Evolutionary conservation across 2,113 vertebrate genomes (phyloP).

Genomic region (Tapirus terrestris): DNA sequence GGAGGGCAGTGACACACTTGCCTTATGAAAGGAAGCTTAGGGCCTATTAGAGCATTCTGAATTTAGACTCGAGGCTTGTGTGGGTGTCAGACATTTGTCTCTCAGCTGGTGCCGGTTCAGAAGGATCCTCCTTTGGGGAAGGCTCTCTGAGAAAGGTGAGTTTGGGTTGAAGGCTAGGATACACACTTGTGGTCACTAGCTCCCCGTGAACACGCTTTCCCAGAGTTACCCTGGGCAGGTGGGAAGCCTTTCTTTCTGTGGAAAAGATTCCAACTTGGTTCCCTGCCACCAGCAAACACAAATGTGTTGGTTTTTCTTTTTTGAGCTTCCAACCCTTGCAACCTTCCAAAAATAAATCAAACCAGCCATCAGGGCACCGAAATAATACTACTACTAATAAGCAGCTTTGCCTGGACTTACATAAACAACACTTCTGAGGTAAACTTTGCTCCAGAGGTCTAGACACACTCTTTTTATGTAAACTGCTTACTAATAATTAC

Average conservation of each 20-base stretch:
- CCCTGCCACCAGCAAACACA: conserved; percentile 50
- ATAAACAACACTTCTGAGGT: conserved; percentile 62
- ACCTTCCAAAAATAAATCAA: conserved; percentile 74
- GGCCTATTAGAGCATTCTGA: conserved; percentile 40
- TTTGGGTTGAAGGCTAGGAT: background rate
- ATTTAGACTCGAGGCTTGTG: background rate
- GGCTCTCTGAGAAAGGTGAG: conserved; percentile 9
- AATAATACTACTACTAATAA: conserved; percentile 69
- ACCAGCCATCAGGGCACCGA: conserved; percentile 72
- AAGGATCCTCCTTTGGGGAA: background rate
- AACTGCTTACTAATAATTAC: conserved; percentile 72
- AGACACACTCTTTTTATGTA: conserved; percentile 51
- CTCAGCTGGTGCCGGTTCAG: background rate
- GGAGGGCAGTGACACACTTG: conserved; percentile 56
- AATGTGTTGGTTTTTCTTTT: conserved; percentile 70
- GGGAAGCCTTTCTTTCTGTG: conserved; percentile 31
- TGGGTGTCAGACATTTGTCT: conserved; percentile 43
- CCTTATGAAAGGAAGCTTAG: conserved; percentile 32
- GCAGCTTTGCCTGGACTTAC: conserved; percentile 54
- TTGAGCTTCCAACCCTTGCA: conserved; percentile 65
- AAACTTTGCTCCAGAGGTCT: conserved; percentile 59
- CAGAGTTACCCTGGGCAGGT: conserved; percentile 20
- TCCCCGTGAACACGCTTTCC: background rate
- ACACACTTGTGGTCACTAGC: background rate
- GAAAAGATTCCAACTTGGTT: conserved; percentile 66